Conservation (phyloP, 2,113 vertebrate genomes). For the Urocynchramus pylzowi region DNA sequence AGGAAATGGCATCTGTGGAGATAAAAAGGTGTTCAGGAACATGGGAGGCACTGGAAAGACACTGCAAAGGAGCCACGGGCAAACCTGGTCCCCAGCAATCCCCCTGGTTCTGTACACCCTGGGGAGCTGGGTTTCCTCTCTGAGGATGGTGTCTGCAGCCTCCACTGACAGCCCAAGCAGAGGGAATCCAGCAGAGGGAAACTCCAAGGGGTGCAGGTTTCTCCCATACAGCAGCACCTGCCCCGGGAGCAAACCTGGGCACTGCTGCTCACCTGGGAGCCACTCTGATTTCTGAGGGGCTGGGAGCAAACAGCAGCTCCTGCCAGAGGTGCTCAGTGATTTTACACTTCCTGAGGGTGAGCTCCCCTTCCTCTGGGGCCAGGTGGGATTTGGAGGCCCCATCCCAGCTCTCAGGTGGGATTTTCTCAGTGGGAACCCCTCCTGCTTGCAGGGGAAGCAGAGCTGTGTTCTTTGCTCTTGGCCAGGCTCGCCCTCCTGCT, state of each 20-base stretch:
- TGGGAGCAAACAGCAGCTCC: not conserved
- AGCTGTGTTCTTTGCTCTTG: not conserved
- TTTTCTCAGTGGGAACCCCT: not conserved
- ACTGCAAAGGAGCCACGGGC: not conserved
- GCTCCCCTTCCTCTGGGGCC: not conserved
- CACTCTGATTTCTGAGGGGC: not conserved
- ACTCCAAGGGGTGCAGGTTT: not conserved
- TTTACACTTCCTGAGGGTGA: not conserved
- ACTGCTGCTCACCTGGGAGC: not conserved
- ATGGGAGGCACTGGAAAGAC: not conserved
- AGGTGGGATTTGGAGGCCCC: not conserved
- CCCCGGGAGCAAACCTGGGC: not conserved
- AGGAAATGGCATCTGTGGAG: not conserved
- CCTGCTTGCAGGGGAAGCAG: not conserved
- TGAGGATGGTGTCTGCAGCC: not conserved
- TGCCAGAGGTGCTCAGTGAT: not conserved
- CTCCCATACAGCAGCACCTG: not conserved
- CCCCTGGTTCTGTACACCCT: not conserved
- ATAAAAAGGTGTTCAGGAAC: not conserved
- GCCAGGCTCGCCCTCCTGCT: not conserved
- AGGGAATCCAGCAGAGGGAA: not conserved
- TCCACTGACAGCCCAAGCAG: not conserved
- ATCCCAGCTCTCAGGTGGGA: not conserved
- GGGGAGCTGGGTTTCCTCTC: not conserved
- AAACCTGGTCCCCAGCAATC: not conserved